Evolutionary conservation across 2,888 invertebrate species (phyloP), one percentile per base, ranked within the genome.

Genomic region (Odontocolon sp.): DNA sequence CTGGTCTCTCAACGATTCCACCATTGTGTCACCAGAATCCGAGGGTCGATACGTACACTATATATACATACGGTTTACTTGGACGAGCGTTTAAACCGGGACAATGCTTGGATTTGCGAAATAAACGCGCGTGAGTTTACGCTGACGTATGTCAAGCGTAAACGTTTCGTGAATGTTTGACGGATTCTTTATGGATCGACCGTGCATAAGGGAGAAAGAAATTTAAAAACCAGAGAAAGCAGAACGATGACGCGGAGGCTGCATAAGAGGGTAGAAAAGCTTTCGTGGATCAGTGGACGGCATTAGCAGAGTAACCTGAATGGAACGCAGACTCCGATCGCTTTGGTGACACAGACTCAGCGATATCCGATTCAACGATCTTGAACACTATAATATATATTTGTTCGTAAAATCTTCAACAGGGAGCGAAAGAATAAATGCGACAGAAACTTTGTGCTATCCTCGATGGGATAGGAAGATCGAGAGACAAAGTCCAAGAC

Each of bases 51-150:
- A 38, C 45, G 47, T 63, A 52, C 31, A 11, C 50, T 38, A 42
- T 11, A 81, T n/a, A n/a, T n/a, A n/a, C n/a, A n/a, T n/a, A 77
- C 79, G 76, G 74, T 66, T 56, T 69, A 77, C 72, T 78, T 74
- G 63, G 68, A 33, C 80, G 77, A 80, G 78, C 82, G 84, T 85
- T 86, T 86, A 82, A 81, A 69, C 81, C 79, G 72, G 72, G 56
- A 86, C 86, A 86, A 86, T 86, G 76, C 71, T 52, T 14, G 86
- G 86, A 85, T 86, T 86, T 86, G 85, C 84, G 80, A 86, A 86
- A 86, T 80, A 81, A 79, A 57, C 68, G 78, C 67, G 64, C 42
- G 63, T 73, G 66, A 71, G 71, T 63, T n/a, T n/a, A 40, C 66
- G 16, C 61, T 26, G 40, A 4, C 16, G 47, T 6, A 42, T 52